Base-by-base conservation (phyloP, 2,113 vertebrate genomes). In the Triplophysa dalaica region DNA sequence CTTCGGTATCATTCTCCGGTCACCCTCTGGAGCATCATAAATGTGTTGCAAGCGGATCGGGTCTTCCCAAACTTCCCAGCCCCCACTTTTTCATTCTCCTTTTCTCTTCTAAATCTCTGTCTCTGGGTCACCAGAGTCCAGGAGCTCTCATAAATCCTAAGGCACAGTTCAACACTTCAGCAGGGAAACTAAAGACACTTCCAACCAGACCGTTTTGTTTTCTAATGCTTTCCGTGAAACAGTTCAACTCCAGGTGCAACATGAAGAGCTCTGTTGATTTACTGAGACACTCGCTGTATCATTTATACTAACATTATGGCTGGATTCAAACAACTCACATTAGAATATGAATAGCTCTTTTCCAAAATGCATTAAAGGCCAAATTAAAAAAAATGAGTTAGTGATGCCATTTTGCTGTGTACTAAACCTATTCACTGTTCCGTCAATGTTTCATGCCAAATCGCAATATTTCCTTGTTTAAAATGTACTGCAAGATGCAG, bases 71-170 rank as follows among this genome's bases (percentile, higher is more conserved):
- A 58, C 33, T 67, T 68, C 56, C 0, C 17, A 33, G 26, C 64
- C 64, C 54, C 45, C 67, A 54, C 38, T 58, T 24, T 45, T 61
- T 8, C 68, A 26, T 58, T 69, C 45, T 48, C 45, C 33, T 68
- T 26, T 38, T 62, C 52, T 56, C n/a, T 65, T 75, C 56, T 48
- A 21, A 52, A 54, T 83, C 38, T 63, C 52, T 60, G 73, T 84
- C 67, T 82, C 70, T 75, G 22, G 75, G 74, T 62, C 58, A 79
- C 50, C 48, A 45, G 48, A 29, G 63, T 63, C 70, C 58, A 62
- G 58, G 74, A 84, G 84, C 29, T 66, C 64, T 77, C 78, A 84
- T 87, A 88, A 90, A 88, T 88, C 76, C 78, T 78, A 13, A 83
- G 82, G 63, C 69, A 78, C 85, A 80, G 79, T 84, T 70, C 73